Percentiles rank a stretch among this genome's conserved stretches.
Evolutionary conservation across 2,888 invertebrate genomes (phyloP).

Genomic region (Alentia gelatinosa): DNA sequence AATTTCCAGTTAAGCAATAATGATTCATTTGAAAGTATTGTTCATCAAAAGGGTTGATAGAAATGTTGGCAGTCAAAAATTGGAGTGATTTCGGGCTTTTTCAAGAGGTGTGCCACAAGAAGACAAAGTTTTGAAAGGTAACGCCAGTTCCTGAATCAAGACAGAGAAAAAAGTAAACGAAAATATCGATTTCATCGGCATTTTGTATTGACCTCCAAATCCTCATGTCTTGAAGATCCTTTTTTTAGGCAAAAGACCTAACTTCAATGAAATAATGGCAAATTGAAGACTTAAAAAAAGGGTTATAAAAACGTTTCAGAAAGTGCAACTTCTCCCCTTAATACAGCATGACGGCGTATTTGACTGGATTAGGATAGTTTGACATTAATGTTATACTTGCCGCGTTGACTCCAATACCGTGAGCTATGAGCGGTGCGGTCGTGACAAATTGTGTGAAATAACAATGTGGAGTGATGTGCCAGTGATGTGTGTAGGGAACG

Average conservation of each 20-base stretch:
- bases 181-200: not conserved
- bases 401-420: not conserved
- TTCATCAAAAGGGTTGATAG: not conserved
- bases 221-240: not conserved
- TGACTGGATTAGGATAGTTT: not conserved
- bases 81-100: not conserved
- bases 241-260: not conserved
- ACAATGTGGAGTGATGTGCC: conserved; percentile 2
- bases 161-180: not conserved
- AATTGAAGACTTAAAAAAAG: not conserved
- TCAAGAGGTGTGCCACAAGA: not conserved
- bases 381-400: not conserved
- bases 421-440: not conserved
- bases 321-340: not conserved
- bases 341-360: not conserved
- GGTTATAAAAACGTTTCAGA: not conserved
- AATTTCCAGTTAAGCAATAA: not conserved
- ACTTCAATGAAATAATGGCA: not conserved
- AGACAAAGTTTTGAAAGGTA: not conserved
- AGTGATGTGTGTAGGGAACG: not conserved
- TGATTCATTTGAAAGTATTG: not conserved
- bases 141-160: not conserved
- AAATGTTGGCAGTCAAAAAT: not conserved
- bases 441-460: conserved; percentile 16
- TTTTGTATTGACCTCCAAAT: not conserved